These are phyloP conservation scores for Atopsyche davidsoni DNA, from an alignment of 1,140 invertebrate genomes.

Conservation along the genomic window DNA sequence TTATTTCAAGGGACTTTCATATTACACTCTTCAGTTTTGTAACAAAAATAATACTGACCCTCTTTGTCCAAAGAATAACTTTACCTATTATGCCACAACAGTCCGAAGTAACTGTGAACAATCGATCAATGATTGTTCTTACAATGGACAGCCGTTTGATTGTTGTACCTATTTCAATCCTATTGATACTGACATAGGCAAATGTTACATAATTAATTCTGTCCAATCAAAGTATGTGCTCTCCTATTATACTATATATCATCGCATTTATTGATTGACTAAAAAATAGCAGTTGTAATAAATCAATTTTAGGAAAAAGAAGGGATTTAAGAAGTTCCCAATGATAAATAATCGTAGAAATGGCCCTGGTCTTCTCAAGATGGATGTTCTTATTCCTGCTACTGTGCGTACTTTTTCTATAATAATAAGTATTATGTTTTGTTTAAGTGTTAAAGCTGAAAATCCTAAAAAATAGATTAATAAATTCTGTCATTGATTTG, in stretches of 20 bases:
- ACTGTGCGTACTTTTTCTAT: slow-evolving; percentile 40
- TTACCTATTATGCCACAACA: slow-evolving; percentile 49
- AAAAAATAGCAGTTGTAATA: no score
- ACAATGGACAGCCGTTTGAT: slow-evolving; percentile 54
- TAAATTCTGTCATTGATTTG: no score
- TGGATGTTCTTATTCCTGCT: slow-evolving; percentile 47
- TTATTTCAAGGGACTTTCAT: slow-evolving; percentile 56
- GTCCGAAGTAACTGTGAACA: slow-evolving; percentile 53
- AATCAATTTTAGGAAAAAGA: slow-evolving; percentile 14
- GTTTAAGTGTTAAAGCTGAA: no score
- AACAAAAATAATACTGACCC: slow-evolving; percentile 38
- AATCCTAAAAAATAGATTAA: no score
- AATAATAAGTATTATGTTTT: background rate
- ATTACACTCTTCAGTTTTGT: slow-evolving; percentile 54
- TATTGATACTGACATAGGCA: slow-evolving; percentile 58
- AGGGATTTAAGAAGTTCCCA: slow-evolving; percentile 34
- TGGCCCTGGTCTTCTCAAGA: slow-evolving; percentile 48
- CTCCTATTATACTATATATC: no score
- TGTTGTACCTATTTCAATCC: slow-evolving; percentile 60
- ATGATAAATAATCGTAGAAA: slow-evolving; percentile 46
- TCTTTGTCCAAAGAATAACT: slow-evolving; percentile 44
- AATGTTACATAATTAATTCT: slow-evolving; percentile 60
- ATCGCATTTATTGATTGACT: no score
- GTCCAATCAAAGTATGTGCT: slow-evolving; percentile 48
- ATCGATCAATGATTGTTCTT: slow-evolving; percentile 53